Percentiles rank a stretch among this genome's conserved stretches.
Conservation (phyloP, 1,140 invertebrate species). For the Cephus cinctus region DNA sequence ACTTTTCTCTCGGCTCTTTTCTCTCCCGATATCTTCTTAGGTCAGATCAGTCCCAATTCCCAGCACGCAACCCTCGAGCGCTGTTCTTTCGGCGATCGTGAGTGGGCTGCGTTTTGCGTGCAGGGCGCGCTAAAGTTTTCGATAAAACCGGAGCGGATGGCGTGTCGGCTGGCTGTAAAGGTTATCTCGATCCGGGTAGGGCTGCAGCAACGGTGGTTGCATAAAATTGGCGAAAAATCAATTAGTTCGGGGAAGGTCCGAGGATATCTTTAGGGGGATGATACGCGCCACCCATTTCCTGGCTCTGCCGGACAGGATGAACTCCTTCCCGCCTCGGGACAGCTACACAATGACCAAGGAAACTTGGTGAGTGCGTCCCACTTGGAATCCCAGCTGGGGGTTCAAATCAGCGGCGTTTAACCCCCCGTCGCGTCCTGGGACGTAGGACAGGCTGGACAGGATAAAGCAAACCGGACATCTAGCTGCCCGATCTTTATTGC, state of each 20-base stretch:
- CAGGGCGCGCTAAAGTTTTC: conserved; percentile 27
- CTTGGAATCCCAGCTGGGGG: background rate
- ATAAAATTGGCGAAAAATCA: conserved; percentile 51
- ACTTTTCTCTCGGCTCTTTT: no score
- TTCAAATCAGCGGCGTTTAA: background rate
- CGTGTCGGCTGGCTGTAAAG: conserved; percentile 40
- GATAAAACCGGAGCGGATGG: no score
- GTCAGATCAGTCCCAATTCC: no score
- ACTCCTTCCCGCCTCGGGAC: no score
- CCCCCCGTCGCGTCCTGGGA: background rate
- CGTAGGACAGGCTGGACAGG: conserved; percentile 13
- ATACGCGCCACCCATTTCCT: no score
- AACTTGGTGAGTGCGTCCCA: background rate
- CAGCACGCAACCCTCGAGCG: no score
- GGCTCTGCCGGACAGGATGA: no score
- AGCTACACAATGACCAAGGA: background rate
- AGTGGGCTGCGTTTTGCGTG: conserved; percentile 23
- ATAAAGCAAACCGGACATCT: conserved; percentile 25
- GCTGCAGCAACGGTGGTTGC: conserved; percentile 23
- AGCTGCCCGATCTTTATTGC: conserved; percentile 50
- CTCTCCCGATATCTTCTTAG: no score
- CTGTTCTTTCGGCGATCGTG: conserved; percentile 13
- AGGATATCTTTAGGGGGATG: no score
- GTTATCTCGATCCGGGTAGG: no score
- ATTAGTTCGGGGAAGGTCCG: conserved; percentile 39